Conservation (phyloP, 2,888 invertebrate genomes). For the Catocala sponsa region DNA sequence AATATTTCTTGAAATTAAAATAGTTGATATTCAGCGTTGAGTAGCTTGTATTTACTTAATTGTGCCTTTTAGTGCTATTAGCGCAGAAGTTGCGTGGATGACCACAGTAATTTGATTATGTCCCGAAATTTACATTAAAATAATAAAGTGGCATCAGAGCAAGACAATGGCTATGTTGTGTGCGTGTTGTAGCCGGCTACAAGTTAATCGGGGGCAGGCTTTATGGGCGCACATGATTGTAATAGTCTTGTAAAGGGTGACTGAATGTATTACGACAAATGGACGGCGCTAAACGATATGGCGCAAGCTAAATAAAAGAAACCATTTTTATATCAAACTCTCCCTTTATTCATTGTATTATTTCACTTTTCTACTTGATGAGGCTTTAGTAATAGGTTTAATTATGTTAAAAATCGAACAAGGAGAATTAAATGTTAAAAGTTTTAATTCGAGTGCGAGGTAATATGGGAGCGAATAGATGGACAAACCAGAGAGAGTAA, state of each 20-base stretch:
- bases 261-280: constrained; percentile 66
- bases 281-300: constrained; percentile 51
- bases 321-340: neutral
- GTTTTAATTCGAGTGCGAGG: constrained; percentile 16
- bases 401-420: constrained; percentile 22
- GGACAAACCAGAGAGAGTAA: constrained; percentile 28
- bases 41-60: constrained; percentile 51
- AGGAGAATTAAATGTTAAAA: constrained; percentile 32
- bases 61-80: constrained; percentile 45
- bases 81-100: constrained; percentile 66
- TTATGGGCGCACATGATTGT: constrained; percentile 72
- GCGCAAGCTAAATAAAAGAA: constrained; percentile 29
- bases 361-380: neutral
- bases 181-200: constrained; percentile 60
- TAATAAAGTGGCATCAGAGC: constrained; percentile 60
- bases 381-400: constrained; percentile 12
- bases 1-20: constrained; percentile 38
- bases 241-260: constrained; percentile 73
- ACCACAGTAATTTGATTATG: constrained; percentile 70
- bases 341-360: constrained; percentile 2
- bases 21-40: constrained; percentile 66
- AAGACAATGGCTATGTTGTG: constrained; percentile 58
- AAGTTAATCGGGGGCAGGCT: constrained; percentile 69
- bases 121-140: constrained; percentile 72
- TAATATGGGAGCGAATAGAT: constrained; percentile 31